These are phyloP conservation scores for Agapostemon virescens DNA, from an alignment of 2,888 invertebrate genomes.

Conservation along the genomic window DNA sequence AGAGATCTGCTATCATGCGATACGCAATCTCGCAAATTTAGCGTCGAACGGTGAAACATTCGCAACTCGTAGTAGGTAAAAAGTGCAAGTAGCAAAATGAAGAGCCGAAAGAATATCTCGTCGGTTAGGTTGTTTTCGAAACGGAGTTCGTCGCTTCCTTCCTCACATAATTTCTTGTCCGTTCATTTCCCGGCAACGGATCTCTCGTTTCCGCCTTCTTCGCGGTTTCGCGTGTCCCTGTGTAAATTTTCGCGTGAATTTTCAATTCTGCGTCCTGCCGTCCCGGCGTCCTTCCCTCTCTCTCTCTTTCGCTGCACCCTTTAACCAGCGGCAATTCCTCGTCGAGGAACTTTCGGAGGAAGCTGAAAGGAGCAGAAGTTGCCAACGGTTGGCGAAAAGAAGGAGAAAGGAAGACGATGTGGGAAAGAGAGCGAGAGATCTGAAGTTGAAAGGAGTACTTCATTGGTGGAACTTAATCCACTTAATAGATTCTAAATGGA, in stretches of 20 bases:
- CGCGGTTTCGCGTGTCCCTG: constrained; percentile 50
- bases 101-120: not conserved
- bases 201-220: constrained; percentile 35
- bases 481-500: constrained; percentile 77
- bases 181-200: constrained; percentile 39
- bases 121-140: not conserved
- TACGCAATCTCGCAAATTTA: not conserved
- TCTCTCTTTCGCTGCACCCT: not conserved
- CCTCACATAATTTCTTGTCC: constrained; percentile 25
- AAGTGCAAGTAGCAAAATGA: not conserved
- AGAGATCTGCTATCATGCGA: too few species aligned
- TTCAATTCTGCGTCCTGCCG: constrained; percentile 52
- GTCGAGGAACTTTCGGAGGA: constrained; percentile 61
- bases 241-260: constrained; percentile 61
- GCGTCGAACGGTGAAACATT: not conserved
- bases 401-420: constrained; percentile 46
- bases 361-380: constrained; percentile 67
- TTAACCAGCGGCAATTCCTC: constrained; percentile 46
- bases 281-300: not conserved
- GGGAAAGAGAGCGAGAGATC: constrained; percentile 43
- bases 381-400: constrained; percentile 58
- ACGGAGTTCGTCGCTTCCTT: not conserved
- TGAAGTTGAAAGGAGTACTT: constrained; percentile 59
- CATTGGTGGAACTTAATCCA: constrained; percentile 75
- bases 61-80: not conserved